Conservation (phyloP, 2,888 invertebrate species). For the Campoplex capitator region DNA sequence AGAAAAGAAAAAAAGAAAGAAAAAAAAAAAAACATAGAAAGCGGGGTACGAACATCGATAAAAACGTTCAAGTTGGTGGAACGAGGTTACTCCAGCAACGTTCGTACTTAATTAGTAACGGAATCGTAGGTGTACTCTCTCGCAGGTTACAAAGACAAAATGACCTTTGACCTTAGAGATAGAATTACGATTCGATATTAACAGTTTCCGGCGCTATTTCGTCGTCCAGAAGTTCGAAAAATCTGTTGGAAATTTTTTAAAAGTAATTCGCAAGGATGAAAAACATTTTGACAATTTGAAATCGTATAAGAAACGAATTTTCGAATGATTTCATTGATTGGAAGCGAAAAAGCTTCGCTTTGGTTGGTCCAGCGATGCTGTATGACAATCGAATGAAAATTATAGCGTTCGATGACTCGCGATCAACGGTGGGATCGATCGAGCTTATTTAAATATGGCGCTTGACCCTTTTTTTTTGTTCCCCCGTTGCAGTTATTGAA, state of each 20-base stretch:
- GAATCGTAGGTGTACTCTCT: neutral
- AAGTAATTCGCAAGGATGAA: neutral
- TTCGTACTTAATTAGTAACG: neutral
- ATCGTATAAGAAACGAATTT: neutral
- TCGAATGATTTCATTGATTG: neutral
- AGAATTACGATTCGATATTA: neutral
- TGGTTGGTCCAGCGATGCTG: no score
- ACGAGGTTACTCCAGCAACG: conserved; percentile 10
- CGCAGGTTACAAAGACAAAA: neutral
- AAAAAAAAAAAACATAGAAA: neutral
- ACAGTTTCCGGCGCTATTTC: neutral
- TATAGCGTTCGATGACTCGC: no score
- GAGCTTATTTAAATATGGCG: neutral
- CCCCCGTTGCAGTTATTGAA: neutral
- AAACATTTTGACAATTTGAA: no score
- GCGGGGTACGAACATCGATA: conserved; percentile 16
- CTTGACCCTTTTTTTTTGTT: neutral
- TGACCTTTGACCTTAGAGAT: neutral
- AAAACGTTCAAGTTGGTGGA: conserved; percentile 12
- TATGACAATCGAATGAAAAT: no score
- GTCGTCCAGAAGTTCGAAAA: neutral
- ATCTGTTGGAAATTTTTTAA: no score
- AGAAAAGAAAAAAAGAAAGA: no score
- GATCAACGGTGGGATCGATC: neutral
- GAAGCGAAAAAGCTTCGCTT: no score